Percentiles rank a stretch among this genome's conserved stretches.
These are phyloP conservation scores for Neosalanx taihuensis DNA, from an alignment of 2,797 vertebrate species.

Conservation along the genomic window DNA sequence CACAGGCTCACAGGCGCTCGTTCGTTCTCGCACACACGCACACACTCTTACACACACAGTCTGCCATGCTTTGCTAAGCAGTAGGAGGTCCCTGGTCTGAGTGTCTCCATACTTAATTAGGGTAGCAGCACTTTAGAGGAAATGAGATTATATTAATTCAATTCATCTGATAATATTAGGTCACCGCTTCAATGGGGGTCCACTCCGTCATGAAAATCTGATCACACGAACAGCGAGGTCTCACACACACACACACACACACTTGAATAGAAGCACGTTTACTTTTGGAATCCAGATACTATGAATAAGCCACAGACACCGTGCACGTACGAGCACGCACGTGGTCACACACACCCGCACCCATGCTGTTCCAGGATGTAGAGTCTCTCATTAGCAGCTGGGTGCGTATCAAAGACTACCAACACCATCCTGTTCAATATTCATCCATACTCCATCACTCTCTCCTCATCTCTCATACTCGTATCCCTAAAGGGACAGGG, in stretches of 20 bases:
- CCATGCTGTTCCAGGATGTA: background rate
- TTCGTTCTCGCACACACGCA: background rate
- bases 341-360: too few species aligned
- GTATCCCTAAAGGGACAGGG: too few species aligned
- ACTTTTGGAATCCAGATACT: too few species aligned
- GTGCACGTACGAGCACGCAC: too few species aligned
- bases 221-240: slow-evolving; percentile 25
- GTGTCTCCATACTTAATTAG: slow-evolving; percentile 77
- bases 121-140: slow-evolving; percentile 88
- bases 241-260: too few species aligned
- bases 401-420: slow-evolving; percentile 1
- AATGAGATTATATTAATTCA: slow-evolving; percentile 93
- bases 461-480: slow-evolving; percentile 13
- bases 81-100: slow-evolving; percentile 61
- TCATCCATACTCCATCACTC: slow-evolving; percentile 32
- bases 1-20: too few species aligned
- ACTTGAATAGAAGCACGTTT: too few species aligned
- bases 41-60: slow-evolving; percentile 29
- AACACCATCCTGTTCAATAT: slow-evolving; percentile 22
- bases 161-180: slow-evolving; percentile 80
- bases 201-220: slow-evolving; percentile 25
- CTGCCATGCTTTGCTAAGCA: slow-evolving; percentile 73
- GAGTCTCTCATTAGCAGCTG: slow-evolving; percentile 1
- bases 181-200: slow-evolving; percentile 43
- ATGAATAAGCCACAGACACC: too few species aligned